Base-by-base conservation (phyloP, 1,140 invertebrate species). In the Drosophila nannoptera region DNA sequence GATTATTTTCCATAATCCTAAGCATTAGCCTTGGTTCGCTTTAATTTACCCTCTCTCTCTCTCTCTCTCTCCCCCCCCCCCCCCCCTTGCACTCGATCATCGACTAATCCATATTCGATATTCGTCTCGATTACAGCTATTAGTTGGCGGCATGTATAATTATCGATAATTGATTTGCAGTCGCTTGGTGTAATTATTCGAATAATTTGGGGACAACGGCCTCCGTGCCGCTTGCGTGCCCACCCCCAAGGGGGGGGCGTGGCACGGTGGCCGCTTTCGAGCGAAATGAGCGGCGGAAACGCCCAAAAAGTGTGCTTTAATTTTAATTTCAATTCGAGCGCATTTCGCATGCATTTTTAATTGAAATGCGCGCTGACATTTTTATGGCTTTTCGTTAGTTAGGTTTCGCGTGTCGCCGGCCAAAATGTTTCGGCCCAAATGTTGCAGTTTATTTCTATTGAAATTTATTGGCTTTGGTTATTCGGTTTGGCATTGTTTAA, bases 281-380 rank as follows among this genome's bases (percentile, higher is more conserved):
- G n/a, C 14, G n/a, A 22, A 22, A 12, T 14, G 22, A 22, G 22
- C 22, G 22, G 22, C 22, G 40, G 40, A 11, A 42, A 42, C 40
- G 12, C 12, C 4, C 4, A 40, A 2, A 40, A 40, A 22, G 1
- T 22, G 22, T n/a, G 38, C 38, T 40, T 40, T 40, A 40, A 40
- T 40, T 4, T 42, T 12, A 42, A 49, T 31, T 56, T 71, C 36
- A 49, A 58, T 48, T 40, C 5, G 14, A n/a, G 14, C 12, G 12
- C 12, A 48, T 46, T 56, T 66, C 38, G 11, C 52, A 49, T 72
- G 70, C 35, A 59, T 55, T 38, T 46, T 75, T 71, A 70, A 77
- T 74, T 74, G 72, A 77, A 74, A 77, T 67, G 43, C 62, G 46
- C 59, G 75, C 64, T 71, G 75, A 75, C 73, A 73, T 68, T 75